phyloP scores from a whole-genome alignment of 2,888 invertebrate species.

The Corbicula japonica region DNA sequence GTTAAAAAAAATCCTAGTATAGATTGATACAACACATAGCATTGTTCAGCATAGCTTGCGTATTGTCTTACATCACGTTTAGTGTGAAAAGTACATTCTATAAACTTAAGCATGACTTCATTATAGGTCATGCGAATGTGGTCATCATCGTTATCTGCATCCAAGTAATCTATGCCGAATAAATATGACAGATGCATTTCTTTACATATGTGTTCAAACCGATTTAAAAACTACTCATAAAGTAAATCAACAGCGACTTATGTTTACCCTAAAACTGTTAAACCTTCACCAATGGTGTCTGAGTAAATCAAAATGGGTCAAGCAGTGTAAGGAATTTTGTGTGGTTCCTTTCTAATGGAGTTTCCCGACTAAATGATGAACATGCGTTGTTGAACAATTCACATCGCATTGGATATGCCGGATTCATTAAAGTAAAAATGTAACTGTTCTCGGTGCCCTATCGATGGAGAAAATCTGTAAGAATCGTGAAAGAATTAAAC shows the following conservation, averaged over 20 bases:
- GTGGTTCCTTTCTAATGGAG: not conserved
- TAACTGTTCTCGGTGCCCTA: too few relatives aligned
- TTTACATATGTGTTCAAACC: constrained; percentile 25
- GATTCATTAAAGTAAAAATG: not conserved
- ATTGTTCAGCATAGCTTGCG: constrained; percentile 1
- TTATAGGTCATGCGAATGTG: too few relatives aligned
- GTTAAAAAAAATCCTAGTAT: not conserved
- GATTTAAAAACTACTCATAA: constrained; percentile 36
- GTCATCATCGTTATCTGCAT: too few relatives aligned
- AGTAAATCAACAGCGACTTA: constrained; percentile 31
- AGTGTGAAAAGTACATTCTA: not conserved
- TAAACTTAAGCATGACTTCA: not conserved
- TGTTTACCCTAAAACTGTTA: constrained; percentile 10
- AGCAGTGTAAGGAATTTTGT: constrained; percentile 18
- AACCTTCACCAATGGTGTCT: constrained; percentile 27
- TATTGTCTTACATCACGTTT: not conserved
- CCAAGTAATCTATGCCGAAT: not conserved
- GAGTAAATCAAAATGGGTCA: constrained; percentile 35
- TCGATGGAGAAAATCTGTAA: too few relatives aligned
- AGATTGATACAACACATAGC: not conserved
- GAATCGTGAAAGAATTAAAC: too few relatives aligned
- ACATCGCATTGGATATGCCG: too few relatives aligned
- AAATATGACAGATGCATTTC: too few relatives aligned
- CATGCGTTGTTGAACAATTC: not conserved
- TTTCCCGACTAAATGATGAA: not conserved